Percentiles rank a stretch among this genome's conserved stretches.
These are phyloP conservation scores for Oligia fasciuncula DNA, from an alignment of 2,888 invertebrate species.

Conservation along the genomic window DNA sequence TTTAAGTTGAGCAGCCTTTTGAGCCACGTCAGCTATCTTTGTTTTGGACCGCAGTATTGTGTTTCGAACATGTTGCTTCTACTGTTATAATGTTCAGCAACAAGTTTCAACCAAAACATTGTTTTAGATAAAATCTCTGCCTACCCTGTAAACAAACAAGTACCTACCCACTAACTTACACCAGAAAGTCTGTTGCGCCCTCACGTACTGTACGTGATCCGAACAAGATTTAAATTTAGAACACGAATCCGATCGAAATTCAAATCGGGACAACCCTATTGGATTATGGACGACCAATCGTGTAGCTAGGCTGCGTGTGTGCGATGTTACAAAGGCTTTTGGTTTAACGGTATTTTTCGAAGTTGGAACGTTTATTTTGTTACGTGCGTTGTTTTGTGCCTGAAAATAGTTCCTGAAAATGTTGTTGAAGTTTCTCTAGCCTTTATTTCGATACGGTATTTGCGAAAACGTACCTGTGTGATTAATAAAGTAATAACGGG, in stretches of 20 bases:
- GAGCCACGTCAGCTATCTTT: too few species aligned
- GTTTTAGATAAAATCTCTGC: slow-evolving; percentile 17
- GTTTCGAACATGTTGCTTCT: neutral
- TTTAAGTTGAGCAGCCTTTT: too few species aligned
- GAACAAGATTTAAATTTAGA: slow-evolving; percentile 68
- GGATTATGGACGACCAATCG: slow-evolving; percentile 65
- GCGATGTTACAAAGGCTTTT: slow-evolving; percentile 48
- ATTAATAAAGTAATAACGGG: neutral
- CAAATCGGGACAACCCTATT: slow-evolving; percentile 63
- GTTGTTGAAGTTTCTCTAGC: neutral
- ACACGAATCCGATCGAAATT: slow-evolving; percentile 68
- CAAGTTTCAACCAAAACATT: slow-evolving; percentile 32
- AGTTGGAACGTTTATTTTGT: slow-evolving; percentile 36
- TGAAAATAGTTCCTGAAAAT: slow-evolving; percentile 4
- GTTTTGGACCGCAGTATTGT: too few species aligned
- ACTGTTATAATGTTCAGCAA: slow-evolving; percentile 19
- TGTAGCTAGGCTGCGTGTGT: slow-evolving; percentile 56
- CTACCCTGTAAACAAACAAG: slow-evolving; percentile 42
- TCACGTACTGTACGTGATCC: slow-evolving; percentile 67
- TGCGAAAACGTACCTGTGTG: neutral
- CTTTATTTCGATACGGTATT: neutral
- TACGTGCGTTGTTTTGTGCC: slow-evolving; percentile 18
- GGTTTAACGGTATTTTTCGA: slow-evolving; percentile 59
- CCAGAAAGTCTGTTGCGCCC: slow-evolving; percentile 57
- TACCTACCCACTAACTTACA: slow-evolving; percentile 61